Percentiles rank a stretch among this genome's conserved stretches.
Conservation (phyloP, 2,797 vertebrate species). For the Sebastes iracundus region DNA sequence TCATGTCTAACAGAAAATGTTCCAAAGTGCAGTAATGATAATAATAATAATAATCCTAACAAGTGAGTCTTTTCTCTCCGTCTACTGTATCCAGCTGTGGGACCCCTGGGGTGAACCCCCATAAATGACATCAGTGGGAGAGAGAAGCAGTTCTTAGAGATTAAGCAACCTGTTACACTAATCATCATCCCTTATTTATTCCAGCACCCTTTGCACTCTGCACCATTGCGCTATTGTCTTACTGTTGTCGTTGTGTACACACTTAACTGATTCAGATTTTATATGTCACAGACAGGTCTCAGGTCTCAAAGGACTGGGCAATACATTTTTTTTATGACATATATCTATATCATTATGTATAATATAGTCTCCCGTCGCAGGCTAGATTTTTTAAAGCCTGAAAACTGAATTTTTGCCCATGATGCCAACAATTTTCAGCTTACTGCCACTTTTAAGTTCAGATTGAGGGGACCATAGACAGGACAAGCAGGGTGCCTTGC, state of each 20-base stretch:
- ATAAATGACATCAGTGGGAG: not conserved
- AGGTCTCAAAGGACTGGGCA: not conserved
- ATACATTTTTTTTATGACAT: no score
- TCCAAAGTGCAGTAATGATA: not conserved
- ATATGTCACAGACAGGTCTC: not conserved
- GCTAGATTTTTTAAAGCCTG: no score
- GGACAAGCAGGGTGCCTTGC: not conserved
- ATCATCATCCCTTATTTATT: not conserved
- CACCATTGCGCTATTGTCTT: no score
- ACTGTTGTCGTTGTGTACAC: no score
- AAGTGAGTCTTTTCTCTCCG: not conserved
- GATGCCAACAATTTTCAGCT: accelerated
- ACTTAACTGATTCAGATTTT: not conserved
- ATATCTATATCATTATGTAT: not conserved
- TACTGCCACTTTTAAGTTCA: not conserved
- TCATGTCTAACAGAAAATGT: not conserved
- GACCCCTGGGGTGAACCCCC: not conserved
- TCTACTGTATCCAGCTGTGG: not conserved
- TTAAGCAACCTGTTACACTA: not conserved
- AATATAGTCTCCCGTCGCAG: not conserved
- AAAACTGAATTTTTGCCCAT: no score
- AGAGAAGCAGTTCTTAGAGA: not conserved
- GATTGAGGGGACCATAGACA: not conserved
- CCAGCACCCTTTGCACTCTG: not conserved
- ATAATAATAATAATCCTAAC: not conserved